Evolutionary conservation across 1,140 invertebrate genomes (phyloP), one percentile per base, ranked within the genome.

Genomic region (Drosophila pseudoananassae): DNA sequence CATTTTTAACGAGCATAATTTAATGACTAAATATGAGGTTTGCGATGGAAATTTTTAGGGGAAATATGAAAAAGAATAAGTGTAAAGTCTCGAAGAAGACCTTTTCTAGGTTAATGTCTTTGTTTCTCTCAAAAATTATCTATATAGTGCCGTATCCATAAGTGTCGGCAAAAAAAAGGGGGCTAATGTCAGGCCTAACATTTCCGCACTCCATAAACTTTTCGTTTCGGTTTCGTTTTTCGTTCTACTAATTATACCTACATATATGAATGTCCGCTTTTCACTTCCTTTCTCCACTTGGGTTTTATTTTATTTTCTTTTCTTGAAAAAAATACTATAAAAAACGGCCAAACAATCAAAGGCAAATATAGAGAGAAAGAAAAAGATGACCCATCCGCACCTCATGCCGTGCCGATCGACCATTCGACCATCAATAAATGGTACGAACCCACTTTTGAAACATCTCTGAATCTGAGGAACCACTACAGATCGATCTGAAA

Each of bases 251-350:
- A 17, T n/a, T 27, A 27, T 27, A 5, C 25, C 5, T 6, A 27
- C 29, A 9, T 12, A 47, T 8, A 10, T 17, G 8, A 14, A 33
- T 68, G 50, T 68, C 65, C 71, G 75, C 65, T 79, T 84, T 83
- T 71, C 80, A 83, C 80, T 84, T 83, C 80, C 80, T 79, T 72
- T 84, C 60, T 76, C 60, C 76, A 61, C 70, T 72, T 71, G 38
- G 7, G 0, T 7, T 17, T 46, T 20, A 58, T 66, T 75, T 83
- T 56, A 57, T 52, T 78, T 65, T 57, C 46, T 71, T 63, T 33
- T 31, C 9, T 31, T 31, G 29, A 10, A 31, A 31, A 31, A 31
- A 31, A 10, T 66, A 40, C 12, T 49, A 36, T 45, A 43, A 27
- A 50, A 53, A 45, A 74, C 29, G 14, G 17, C 36, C 31, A 52